phyloP scores from a whole-genome alignment of 2,888 invertebrate species.

The Andrena marginata region DNA sequence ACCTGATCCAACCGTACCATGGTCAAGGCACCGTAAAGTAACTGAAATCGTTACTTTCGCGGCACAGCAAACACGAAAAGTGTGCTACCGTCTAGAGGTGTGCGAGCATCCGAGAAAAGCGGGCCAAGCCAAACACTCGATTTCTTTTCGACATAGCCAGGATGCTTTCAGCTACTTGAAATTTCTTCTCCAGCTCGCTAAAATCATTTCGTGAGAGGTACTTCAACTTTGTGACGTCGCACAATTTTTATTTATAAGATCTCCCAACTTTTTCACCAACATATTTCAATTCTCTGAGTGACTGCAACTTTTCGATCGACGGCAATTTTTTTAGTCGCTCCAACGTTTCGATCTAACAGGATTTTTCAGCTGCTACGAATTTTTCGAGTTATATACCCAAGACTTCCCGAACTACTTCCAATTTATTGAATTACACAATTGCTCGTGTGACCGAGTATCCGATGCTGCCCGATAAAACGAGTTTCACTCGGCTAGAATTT shows the following conservation, averaged over 20 bases:
- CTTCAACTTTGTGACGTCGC: too few species aligned
- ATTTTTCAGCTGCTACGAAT: not conserved
- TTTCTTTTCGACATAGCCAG: constrained; percentile 1
- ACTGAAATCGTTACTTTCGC: constrained; percentile 51
- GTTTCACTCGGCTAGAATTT: constrained; percentile 14
- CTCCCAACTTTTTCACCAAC: not conserved
- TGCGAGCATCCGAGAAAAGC: not conserved
- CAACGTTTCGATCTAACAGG: not conserved
- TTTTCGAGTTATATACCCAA: not conserved
- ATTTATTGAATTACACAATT: not conserved
- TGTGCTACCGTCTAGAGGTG: constrained; percentile 23
- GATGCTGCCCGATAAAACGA: constrained; percentile 8
- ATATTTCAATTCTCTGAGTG: not conserved
- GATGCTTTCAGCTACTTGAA: too few species aligned
- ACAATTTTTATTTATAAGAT: too few species aligned
- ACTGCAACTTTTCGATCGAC: not conserved
- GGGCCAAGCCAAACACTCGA: not conserved
- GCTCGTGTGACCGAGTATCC: not conserved
- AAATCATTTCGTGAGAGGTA: too few species aligned
- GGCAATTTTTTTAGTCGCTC: not conserved
- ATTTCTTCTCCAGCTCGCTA: too few species aligned
- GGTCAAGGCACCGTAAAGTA: constrained; percentile 54
- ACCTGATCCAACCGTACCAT: constrained; percentile 47
- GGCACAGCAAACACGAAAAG: constrained; percentile 38
- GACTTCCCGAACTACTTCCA: not conserved